A percentile compares a stretch with the other conserved stretches of the same genome.
These are phyloP conservation scores for Drosophila histrio DNA, from an alignment of 2,888 invertebrate genomes.

Conservation along the genomic window DNA sequence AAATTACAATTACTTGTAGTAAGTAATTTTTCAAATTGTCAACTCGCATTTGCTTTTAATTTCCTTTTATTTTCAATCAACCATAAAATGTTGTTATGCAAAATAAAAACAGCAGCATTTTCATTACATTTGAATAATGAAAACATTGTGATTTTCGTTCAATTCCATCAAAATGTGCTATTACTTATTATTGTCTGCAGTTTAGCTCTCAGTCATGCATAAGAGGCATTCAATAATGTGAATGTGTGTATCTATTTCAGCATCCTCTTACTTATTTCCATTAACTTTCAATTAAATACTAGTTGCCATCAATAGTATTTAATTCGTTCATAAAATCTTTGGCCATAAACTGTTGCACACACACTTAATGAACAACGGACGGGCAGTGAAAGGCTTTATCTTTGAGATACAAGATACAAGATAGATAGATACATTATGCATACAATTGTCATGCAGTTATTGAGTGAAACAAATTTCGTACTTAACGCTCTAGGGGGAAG, in stretches of 20 bases:
- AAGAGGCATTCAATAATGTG: not conserved
- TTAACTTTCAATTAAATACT: constrained; percentile 7
- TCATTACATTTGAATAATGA: not conserved
- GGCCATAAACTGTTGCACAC: not conserved
- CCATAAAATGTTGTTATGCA: not conserved
- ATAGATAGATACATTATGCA: constrained; percentile 9
- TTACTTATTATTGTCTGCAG: constrained; percentile 4
- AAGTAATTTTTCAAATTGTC: not conserved
- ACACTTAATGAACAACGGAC: constrained; percentile 1
- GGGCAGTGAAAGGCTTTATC: constrained; percentile 15
- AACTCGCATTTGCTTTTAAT: not conserved
- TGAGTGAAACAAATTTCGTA: constrained; percentile 48
- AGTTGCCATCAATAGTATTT: constrained; percentile 5
- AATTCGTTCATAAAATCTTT: not conserved
- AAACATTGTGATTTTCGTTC: not conserved
- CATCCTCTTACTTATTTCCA: not conserved
- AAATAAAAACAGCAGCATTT: not conserved
- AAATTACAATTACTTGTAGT: no score
- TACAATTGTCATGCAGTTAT: constrained; percentile 10
- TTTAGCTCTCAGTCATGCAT: not conserved
- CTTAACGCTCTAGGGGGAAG: constrained; percentile 36
- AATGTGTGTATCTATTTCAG: not conserved
- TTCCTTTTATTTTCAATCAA: not conserved
- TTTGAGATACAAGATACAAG: constrained; percentile 28
- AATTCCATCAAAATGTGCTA: not conserved